Evolutionary conservation across 1,140 invertebrate genomes (phyloP).

Genomic region (Neodiprion fabricii): DNA sequence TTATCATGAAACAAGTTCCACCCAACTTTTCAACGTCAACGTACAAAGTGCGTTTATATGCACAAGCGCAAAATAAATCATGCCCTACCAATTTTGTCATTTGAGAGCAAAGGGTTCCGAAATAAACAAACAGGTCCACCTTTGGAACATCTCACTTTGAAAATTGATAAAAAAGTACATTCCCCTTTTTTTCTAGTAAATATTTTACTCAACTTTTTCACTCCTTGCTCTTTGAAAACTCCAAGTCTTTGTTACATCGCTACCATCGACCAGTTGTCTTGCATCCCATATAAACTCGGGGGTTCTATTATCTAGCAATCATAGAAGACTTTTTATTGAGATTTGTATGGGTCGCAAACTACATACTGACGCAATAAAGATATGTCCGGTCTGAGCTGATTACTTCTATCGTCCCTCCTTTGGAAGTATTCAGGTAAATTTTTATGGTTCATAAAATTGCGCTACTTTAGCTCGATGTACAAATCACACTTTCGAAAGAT

Average conservation of each 20-base stretch:
- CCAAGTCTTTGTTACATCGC: background rate
- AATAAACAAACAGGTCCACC: background rate
- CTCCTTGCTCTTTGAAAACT: background rate
- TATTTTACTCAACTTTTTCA: background rate
- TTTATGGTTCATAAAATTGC: background rate
- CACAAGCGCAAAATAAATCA: background rate
- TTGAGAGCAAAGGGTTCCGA: background rate
- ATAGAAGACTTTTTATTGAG: conserved; percentile 93
- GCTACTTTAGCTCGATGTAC: background rate
- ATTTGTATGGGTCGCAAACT: conserved; percentile 90
- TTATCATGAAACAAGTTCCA: background rate
- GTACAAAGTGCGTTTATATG: background rate
- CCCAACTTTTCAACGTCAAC: background rate
- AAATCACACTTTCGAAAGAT: background rate
- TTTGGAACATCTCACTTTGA: background rate
- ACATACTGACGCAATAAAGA: conserved; percentile 85
- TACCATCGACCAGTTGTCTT: background rate
- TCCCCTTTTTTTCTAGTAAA: no score
- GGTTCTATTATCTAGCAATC: conserved; percentile 97
- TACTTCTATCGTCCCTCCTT: conserved; percentile 84
- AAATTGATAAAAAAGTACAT: background rate
- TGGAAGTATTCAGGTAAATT: conserved; percentile 92
- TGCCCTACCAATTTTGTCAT: background rate
- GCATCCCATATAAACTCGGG: conserved; percentile 55
- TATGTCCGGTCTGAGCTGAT: conserved; percentile 85